Conservation (phyloP, 2,888 invertebrate species). For the Xestia sexstrigata region DNA sequence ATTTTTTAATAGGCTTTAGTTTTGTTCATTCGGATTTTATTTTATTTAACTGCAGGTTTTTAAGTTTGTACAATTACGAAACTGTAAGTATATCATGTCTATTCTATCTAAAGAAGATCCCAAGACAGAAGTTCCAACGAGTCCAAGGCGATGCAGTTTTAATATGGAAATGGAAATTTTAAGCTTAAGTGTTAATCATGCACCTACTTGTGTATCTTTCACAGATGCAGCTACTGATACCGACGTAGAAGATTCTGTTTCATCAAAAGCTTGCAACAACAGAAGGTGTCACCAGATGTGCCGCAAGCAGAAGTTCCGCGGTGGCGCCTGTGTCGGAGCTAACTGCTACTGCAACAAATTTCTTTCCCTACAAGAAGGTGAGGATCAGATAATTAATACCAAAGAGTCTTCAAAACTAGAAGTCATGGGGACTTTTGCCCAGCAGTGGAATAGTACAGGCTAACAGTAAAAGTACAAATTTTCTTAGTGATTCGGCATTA, state of each 20-base stretch:
- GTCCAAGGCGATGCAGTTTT: not conserved
- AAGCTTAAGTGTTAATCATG: not conserved
- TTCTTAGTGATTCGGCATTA: no score
- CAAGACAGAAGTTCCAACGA: not conserved
- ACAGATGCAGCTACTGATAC: not conserved
- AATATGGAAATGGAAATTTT: no score
- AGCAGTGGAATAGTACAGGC: no score
- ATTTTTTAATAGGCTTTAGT: not conserved
- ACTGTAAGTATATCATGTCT: not conserved
- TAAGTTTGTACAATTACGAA: not conserved
- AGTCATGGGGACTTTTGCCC: not conserved
- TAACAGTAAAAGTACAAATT: no score
- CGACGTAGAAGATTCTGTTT: not conserved
- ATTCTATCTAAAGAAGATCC: not conserved
- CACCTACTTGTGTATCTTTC: not conserved
- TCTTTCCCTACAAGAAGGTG: conserved; percentile 19
- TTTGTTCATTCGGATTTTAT: not conserved
- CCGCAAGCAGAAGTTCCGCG: conserved; percentile 38
- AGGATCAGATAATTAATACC: not conserved
- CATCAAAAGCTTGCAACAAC: conserved; percentile 32
- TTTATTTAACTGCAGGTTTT: not conserved
- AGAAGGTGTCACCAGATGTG: conserved; percentile 28
- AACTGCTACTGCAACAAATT: conserved; percentile 41
- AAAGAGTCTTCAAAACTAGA: not conserved
- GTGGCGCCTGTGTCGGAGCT: conserved; percentile 32